phyloP scores from a whole-genome alignment of 2,113 vertebrate genomes.

The Hippocampus comes region DNA sequence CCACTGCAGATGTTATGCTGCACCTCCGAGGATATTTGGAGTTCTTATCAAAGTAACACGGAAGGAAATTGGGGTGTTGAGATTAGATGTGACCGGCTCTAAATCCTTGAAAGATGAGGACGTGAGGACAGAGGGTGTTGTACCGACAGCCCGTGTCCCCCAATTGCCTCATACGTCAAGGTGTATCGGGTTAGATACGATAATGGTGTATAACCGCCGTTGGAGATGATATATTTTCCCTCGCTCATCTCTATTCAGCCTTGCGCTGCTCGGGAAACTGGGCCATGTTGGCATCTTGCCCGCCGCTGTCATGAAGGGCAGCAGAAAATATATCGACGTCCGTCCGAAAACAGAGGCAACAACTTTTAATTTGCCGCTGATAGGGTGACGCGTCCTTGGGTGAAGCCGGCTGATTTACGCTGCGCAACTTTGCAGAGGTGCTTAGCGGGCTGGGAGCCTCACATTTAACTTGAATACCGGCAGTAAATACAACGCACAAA shows the following conservation, averaged over 20 bases:
- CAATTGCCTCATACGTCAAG: slow-evolving; percentile 1
- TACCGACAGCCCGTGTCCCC: slow-evolving; percentile 4
- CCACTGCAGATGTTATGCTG: background rate
- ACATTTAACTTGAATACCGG: background rate
- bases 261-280: background rate
- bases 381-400: slow-evolving; percentile 6
- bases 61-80: background rate
- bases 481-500: background rate
- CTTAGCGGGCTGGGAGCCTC: background rate
- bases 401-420: background rate
- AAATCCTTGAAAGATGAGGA: background rate
- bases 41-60: background rate
- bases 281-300: background rate
- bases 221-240: background rate
- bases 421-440: background rate
- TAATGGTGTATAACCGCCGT: background rate
- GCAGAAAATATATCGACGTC: background rate
- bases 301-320: background rate
- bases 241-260: background rate
- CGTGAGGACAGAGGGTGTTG: background rate
- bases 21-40: background rate
- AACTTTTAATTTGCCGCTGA: slow-evolving; percentile 7
- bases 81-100: background rate
- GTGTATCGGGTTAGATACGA: background rate
- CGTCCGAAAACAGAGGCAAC: slow-evolving; percentile 1